These are phyloP conservation scores for Lasaia peninsularis DNA, from an alignment of 1,140 invertebrate species.

Conservation along the genomic window DNA sequence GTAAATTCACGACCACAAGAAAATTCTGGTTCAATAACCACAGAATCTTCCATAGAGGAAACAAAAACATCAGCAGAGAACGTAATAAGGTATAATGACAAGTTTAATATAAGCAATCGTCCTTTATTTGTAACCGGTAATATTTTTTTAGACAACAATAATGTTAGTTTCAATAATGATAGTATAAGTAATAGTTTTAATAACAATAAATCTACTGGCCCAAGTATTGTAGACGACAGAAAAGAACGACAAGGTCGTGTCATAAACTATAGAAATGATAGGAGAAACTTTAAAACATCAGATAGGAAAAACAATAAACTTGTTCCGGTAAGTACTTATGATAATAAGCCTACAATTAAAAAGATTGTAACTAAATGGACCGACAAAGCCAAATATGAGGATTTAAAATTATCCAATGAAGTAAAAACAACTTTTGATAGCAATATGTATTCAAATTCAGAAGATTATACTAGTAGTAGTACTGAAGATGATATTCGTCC, in stretches of 20 bases:
- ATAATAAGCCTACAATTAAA: conserved; percentile 50
- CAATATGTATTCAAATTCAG: conserved; percentile 15
- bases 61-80: conserved; percentile 43
- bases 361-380: conserved; percentile 68
- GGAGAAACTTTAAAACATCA: background rate
- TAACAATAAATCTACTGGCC: conserved; percentile 10
- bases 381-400: conserved; percentile 56
- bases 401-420: conserved; percentile 44
- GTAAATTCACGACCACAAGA: conserved; percentile 59
- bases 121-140: conserved; percentile 14
- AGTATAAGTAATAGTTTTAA: conserved; percentile 14
- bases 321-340: conserved; percentile 4
- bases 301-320: conserved; percentile 13
- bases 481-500: conserved; percentile 18
- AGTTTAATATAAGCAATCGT: conserved; percentile 38
- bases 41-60: conserved; percentile 29
- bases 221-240: background rate
- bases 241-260: background rate
- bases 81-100: conserved; percentile 63
- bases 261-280: background rate
- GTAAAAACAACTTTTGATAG: conserved; percentile 31
- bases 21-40: conserved; percentile 21
- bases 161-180: background rate
- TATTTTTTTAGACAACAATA: background rate
- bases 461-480: conserved; percentile 23